A percentile compares a stretch with the other conserved stretches of the same genome.
phyloP scores from a whole-genome alignment of 2,113 vertebrate genomes.

The Grammomys surdaster region DNA sequence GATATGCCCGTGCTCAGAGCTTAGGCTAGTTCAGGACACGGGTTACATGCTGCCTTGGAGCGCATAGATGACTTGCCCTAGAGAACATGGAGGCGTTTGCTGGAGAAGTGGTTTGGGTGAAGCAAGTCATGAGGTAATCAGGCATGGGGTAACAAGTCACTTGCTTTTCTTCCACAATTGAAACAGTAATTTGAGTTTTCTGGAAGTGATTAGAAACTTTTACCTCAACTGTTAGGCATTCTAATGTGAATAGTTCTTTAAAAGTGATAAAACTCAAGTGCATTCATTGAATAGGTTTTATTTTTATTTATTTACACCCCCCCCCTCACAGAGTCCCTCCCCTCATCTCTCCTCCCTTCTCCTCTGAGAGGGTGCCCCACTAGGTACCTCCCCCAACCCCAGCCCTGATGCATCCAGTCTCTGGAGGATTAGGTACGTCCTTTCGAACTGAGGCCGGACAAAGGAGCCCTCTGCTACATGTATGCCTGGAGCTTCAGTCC shows the following conservation, averaged over 20 bases:
- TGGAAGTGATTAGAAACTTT: background rate
- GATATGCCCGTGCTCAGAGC: background rate
- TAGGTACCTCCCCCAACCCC: too few relatives aligned
- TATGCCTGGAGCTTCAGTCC: too few relatives aligned
- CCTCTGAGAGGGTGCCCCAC: too few relatives aligned
- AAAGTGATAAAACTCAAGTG: background rate
- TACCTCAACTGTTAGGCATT: constrained; percentile 2
- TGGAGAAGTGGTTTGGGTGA: background rate
- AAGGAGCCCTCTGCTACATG: too few relatives aligned
- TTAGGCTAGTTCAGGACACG: background rate
- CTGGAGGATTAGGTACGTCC: too few relatives aligned
- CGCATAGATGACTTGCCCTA: background rate
- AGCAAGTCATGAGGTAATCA: background rate
- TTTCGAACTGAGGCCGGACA: too few relatives aligned
- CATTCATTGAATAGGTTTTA: background rate
- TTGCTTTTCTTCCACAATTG: background rate
- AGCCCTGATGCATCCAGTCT: too few relatives aligned
- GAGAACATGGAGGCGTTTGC: background rate
- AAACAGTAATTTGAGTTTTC: constrained; percentile 35
- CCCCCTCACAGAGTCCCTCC: too few relatives aligned
- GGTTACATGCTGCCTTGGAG: background rate
- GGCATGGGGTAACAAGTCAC: background rate
- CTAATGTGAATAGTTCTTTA: constrained; percentile 15
- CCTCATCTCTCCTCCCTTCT: too few relatives aligned
- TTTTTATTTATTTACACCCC: too few relatives aligned